These are phyloP conservation scores for Addax nasomaculatus DNA, from an alignment of 2,113 vertebrate species.

Conservation along the genomic window DNA sequence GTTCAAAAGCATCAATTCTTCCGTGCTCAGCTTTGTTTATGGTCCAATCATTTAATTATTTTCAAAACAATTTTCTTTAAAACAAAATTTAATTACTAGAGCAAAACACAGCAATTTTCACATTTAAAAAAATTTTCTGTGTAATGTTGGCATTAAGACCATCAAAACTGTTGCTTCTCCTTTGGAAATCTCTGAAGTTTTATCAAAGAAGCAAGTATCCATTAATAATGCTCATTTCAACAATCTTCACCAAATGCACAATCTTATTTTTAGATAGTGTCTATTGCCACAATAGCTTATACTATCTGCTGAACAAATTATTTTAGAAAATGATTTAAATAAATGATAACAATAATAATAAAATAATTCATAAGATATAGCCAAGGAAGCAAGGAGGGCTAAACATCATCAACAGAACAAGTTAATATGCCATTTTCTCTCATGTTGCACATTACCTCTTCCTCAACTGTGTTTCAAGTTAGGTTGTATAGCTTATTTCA, in stretches of 20 bases:
- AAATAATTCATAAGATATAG: neutral
- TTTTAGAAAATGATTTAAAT: neutral
- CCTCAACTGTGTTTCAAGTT: neutral
- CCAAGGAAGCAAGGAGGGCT: neutral
- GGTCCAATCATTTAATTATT: neutral
- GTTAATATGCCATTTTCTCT: neutral
- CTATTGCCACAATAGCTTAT: neutral
- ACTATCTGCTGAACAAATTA: neutral
- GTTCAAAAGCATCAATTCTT: neutral
- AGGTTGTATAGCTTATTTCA: neutral
- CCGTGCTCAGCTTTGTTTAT: neutral
- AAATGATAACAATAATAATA: neutral
- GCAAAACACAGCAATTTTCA: neutral
- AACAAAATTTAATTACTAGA: neutral
- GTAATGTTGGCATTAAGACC: neutral
- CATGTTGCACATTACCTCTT: neutral
- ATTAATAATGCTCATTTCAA: neutral
- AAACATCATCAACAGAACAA: neutral
- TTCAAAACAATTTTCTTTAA: neutral
- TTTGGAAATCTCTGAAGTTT: conserved; percentile 19
- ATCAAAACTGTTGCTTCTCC: neutral
- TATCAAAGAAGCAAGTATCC: neutral
- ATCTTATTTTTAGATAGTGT: neutral
- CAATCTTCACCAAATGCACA: neutral
- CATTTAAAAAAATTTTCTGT: neutral